Evolutionary conservation across 2,888 invertebrate species (phyloP), one percentile per base, ranked within the genome.

Genomic region (Drosophila antonietae): DNA sequence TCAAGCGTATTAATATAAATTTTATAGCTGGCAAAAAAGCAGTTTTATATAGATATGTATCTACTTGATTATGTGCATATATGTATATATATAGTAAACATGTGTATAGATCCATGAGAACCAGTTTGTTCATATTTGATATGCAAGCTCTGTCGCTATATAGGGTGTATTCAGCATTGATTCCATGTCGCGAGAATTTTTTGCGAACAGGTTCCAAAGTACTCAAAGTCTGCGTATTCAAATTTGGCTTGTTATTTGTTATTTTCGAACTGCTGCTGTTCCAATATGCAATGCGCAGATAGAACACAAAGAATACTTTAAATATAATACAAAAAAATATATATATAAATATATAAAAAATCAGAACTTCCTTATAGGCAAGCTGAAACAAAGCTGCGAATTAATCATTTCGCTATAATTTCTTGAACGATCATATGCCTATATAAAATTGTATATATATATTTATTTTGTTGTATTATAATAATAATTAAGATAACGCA

Each of bases 61-160:
- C 37, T 46, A 49, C 68, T 73, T 64, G 57, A 59, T 61, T 62
- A 62, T 61, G 51, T 56, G 52, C 39, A 63, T 47, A 51, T 39
- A 15, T 15, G 15, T 37, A 37, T 15, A 39, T 39, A 14, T 49
- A 49, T 47, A 44, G 62, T 55, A 28, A 20, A 57, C 49, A 39
- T 60, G 64, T 58, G n/a, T 58, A 43, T 37, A 46, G 52, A 43
- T 57, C 37, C 33, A 31, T 56, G 49, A 56, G 68, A 85, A 78
- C 83, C 73, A 69, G 80, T 82, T 80, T 65, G 39, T 15, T 33
- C 49, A 62, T 71, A 70, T 62, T 76, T 74, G 31, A 67, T 77
- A 74, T 78, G 74, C 78, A 74, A 58, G 63, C 53, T 28, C 33
- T 46, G 75, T 75, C 65, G 59, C 35, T 51, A 53, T 67, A 57